phyloP scores from a whole-genome alignment of 2,113 vertebrate genomes.

The Uropsilus gracilis region DNA sequence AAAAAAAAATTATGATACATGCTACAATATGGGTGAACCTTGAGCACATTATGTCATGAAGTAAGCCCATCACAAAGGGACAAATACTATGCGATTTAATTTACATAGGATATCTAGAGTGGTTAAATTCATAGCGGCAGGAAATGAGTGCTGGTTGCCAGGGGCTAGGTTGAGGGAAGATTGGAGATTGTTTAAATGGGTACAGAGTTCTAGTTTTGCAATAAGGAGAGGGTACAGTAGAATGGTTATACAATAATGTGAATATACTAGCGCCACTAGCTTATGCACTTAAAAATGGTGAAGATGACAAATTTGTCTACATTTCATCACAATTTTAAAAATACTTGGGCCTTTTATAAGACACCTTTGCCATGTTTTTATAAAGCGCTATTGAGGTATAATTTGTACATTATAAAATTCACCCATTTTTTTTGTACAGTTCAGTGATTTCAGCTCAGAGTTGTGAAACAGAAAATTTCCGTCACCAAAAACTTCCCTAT shows the following conservation, averaged over 20 bases:
- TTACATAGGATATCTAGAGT: neutral
- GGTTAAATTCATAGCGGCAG: neutral
- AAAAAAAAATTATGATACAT: neutral
- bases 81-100: neutral
- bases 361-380: conserved; percentile 8
- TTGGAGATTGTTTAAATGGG: neutral
- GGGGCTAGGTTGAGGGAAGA: neutral
- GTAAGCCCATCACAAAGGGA: neutral
- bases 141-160: neutral
- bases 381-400: neutral
- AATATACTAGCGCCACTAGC: neutral
- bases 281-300: neutral
- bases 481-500: neutral
- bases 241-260: neutral
- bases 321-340: neutral
- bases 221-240: neutral
- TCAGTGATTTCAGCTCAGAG: neutral
- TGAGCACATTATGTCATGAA: neutral
- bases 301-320: neutral
- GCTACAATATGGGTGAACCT: neutral
- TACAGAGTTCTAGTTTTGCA: neutral
- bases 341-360: conserved; percentile 46
- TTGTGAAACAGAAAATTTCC: neutral
- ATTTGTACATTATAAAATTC: neutral
- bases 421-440: neutral